phyloP scores from a whole-genome alignment of 1,140 invertebrate genomes.

The Scaptomyza montana region DNA sequence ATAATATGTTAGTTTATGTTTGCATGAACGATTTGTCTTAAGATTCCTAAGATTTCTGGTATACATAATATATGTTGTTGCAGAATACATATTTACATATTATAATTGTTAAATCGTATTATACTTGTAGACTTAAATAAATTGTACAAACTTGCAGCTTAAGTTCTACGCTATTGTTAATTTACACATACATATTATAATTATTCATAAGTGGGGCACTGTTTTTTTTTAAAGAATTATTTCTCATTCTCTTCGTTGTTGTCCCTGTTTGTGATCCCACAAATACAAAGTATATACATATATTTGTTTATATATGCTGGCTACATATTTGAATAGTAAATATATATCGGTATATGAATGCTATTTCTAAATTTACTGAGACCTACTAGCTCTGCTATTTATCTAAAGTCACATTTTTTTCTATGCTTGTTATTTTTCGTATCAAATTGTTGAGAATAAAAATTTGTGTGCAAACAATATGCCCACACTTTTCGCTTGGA shows the following conservation, averaged over 20 bases:
- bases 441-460: conserved; percentile 5
- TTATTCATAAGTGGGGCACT: conserved; percentile 15
- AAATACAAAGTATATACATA: conserved; percentile 4
- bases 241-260: not conserved
- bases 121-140: conserved; percentile 26
- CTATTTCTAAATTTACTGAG: conserved; percentile 13
- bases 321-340: not conserved
- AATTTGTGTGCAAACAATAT: not conserved
- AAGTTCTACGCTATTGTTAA: conserved; percentile 20
- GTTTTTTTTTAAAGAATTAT: not conserved
- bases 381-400: not conserved
- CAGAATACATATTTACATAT: conserved; percentile 1
- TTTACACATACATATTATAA: not conserved
- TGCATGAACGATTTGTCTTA: conserved; percentile 1
- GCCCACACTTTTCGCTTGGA: not conserved
- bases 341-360: conserved; percentile 4
- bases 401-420: not conserved
- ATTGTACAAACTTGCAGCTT: conserved; percentile 34
- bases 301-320: not conserved
- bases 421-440: not conserved
- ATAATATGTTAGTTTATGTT: conserved; percentile 3
- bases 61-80: not conserved
- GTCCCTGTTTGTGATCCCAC: not conserved
- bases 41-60: not conserved
- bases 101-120: conserved; percentile 3